Conservation (phyloP, 2,888 invertebrate genomes). For the Cerceris rybyensis region DNA sequence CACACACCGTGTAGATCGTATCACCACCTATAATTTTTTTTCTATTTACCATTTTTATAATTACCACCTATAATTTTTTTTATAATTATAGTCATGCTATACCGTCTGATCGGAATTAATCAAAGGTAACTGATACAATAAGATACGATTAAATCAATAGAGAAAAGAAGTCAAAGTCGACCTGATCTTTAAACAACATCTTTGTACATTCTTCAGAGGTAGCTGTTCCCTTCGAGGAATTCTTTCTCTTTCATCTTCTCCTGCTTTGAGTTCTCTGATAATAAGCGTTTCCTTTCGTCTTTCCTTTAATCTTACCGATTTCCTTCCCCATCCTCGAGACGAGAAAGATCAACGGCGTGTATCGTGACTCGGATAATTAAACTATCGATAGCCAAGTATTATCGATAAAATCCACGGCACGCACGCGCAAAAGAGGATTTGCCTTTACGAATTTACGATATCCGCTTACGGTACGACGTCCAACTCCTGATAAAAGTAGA, state of each 20-base stretch:
- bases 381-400: conserved; percentile 28
- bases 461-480: conserved; percentile 64
- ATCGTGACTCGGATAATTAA: conserved; percentile 41
- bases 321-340: background rate
- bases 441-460: conserved; percentile 70
- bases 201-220: background rate
- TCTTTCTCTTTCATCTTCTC: background rate
- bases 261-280: background rate
- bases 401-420: conserved; percentile 42
- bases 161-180: too few species aligned
- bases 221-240: background rate
- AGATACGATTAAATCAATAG: too few species aligned
- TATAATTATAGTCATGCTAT: too few species aligned
- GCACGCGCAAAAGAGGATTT: conserved; percentile 61
- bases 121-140: too few species aligned
- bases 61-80: too few species aligned
- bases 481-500: conserved; percentile 71
- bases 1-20: too few species aligned
- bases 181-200: too few species aligned
- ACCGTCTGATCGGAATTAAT: too few species aligned
- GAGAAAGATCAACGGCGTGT: conserved; percentile 22
- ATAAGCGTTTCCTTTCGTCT: conserved; percentile 2
- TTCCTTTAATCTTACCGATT: conserved; percentile 5
- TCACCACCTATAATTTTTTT: too few species aligned
- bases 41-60: too few species aligned